A percentile compares a stretch with the other conserved stretches of the same genome.
Conservation (phyloP, 2,888 invertebrate genomes). For the Tiphia femorata region DNA sequence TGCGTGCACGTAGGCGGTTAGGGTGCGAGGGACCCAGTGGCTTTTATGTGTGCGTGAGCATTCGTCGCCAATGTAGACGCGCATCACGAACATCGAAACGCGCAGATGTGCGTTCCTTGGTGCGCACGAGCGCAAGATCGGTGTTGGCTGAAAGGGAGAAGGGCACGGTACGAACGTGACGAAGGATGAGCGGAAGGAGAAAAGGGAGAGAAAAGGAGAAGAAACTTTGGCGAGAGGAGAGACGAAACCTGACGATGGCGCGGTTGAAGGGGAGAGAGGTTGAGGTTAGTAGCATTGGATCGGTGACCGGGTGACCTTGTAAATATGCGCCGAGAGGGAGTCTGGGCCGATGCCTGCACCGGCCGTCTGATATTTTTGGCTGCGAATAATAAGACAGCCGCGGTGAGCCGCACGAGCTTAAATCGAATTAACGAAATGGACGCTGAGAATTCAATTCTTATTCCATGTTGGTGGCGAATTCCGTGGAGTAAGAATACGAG, state of each 20-base stretch:
- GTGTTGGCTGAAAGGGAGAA: slow-evolving; percentile 2
- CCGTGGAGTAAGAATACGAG: no score
- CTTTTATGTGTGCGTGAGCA: no score
- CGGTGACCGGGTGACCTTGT: slow-evolving; percentile 66
- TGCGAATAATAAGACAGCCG: slow-evolving; percentile 9
- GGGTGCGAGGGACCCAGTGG: slow-evolving; percentile 18
- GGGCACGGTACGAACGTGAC: neutral
- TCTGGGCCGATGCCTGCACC: slow-evolving; percentile 15
- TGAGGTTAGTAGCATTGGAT: slow-evolving; percentile 59
- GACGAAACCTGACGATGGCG: slow-evolving; percentile 9
- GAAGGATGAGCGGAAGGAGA: slow-evolving; percentile 4
- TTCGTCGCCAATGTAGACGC: slow-evolving; percentile 3
- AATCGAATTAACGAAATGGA: neutral
- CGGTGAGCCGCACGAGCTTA: neutral
- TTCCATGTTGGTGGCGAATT: no score
- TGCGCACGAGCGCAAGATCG: neutral
- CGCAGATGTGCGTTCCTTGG: slow-evolving; percentile 8
- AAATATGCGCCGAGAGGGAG: slow-evolving; percentile 50
- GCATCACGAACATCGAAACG: slow-evolving; percentile 6
- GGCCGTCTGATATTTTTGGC: slow-evolving; percentile 31
- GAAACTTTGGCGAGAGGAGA: slow-evolving; percentile 7
- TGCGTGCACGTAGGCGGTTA: slow-evolving; percentile 33
- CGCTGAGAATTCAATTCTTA: neutral
- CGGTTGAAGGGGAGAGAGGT: slow-evolving; percentile 14
- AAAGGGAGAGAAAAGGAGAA: slow-evolving; percentile 13